These are phyloP conservation scores for Coleophora deauratella DNA, from an alignment of 2,888 invertebrate species.

Conservation along the genomic window DNA sequence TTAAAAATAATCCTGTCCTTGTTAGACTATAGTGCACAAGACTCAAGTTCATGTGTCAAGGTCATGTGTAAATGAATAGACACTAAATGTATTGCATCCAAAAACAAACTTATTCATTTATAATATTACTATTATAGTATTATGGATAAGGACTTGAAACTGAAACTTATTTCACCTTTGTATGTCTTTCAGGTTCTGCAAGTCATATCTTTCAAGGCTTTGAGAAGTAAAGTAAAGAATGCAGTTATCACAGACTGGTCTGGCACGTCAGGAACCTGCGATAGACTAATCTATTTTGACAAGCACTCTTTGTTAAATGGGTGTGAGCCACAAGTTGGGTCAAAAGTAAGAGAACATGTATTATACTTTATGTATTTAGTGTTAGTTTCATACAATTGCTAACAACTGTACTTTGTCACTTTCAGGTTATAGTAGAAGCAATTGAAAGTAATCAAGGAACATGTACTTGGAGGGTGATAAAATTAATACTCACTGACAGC, in stretches of 20 bases:
- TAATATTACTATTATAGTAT: no score
- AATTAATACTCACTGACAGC: constrained; percentile 27
- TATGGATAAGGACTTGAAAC: no score
- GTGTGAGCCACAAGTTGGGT: constrained; percentile 72
- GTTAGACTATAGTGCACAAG: no score
- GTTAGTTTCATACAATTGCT: no score
- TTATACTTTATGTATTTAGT: no score
- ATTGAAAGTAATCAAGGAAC: constrained; percentile 81
- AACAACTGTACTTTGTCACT: background rate
- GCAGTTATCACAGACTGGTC: constrained; percentile 64
- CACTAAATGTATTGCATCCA: no score
- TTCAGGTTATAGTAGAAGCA: constrained; percentile 75
- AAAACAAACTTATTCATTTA: no score
- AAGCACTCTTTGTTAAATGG: constrained; percentile 68
- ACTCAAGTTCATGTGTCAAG: no score
- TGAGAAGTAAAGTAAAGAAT: constrained; percentile 70
- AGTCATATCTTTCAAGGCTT: constrained; percentile 74
- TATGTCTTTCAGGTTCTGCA: constrained; percentile 75
- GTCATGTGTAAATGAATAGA: no score
- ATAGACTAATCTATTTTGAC: constrained; percentile 75
- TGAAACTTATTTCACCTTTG: no score
- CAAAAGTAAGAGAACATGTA: constrained; percentile 52
- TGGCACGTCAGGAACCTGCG: constrained; percentile 70
- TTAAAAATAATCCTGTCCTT: no score
- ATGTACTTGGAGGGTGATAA: constrained; percentile 76